Conservation (phyloP, 2,113 vertebrate species). For the Pachyramphus minor region DNA sequence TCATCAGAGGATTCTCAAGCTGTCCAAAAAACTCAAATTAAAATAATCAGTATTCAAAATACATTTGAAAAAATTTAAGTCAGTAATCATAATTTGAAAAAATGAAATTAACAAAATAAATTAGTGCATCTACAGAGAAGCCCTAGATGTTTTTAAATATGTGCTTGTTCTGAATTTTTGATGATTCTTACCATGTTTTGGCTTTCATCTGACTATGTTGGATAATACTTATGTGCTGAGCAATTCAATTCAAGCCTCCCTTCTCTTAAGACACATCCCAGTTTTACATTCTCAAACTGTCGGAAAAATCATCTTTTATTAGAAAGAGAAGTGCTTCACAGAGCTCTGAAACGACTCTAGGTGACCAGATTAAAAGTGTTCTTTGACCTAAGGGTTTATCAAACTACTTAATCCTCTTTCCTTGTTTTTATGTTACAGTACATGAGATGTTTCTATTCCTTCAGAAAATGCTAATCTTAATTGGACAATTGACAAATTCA, state of each 20-base stretch:
- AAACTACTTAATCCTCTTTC: neutral
- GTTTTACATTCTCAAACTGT: neutral
- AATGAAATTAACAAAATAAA: constrained; percentile 36
- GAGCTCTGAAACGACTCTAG: neutral
- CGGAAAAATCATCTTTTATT: neutral
- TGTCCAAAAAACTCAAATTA: constrained; percentile 47
- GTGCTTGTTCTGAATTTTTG: neutral
- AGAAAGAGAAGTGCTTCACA: neutral
- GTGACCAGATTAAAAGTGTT: neutral
- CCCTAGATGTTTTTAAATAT: neutral
- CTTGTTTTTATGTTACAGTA: neutral
- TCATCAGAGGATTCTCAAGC: constrained; percentile 37
- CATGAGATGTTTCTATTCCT: neutral
- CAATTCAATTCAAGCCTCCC: neutral
- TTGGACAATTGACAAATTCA: neutral
- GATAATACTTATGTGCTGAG: neutral
- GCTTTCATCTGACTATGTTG: neutral
- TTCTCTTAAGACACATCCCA: neutral
- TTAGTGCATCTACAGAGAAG: constrained; percentile 11
- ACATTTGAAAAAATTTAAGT: constrained; percentile 46
- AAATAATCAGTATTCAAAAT: constrained; percentile 52
- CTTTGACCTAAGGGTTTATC: neutral
- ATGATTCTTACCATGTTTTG: neutral
- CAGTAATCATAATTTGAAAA: constrained; percentile 45
- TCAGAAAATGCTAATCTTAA: neutral